These are phyloP conservation scores for Patella caerulea DNA, from an alignment of 2,888 invertebrate species.

Conservation along the genomic window DNA sequence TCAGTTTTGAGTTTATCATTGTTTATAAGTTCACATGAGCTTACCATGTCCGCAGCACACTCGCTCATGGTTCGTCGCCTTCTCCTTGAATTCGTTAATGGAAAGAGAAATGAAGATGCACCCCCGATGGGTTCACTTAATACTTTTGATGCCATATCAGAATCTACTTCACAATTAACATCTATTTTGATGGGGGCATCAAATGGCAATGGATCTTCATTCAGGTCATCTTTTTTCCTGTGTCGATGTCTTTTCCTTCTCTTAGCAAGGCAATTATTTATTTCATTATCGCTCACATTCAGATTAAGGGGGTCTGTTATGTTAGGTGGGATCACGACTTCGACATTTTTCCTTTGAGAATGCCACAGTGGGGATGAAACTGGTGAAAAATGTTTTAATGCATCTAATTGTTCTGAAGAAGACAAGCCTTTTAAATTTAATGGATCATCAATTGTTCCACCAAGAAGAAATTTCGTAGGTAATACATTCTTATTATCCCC, in stretches of 20 bases:
- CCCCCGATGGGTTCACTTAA: not conserved
- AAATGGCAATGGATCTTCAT: conserved; percentile 10
- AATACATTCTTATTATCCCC: conserved; percentile 76
- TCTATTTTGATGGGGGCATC: conserved; percentile 14
- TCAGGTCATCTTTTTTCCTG: conserved; percentile 39
- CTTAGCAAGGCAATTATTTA: conserved; percentile 39
- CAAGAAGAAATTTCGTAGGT: conserved; percentile 92
- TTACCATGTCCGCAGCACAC: conserved; percentile 29
- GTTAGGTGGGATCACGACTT: conserved; percentile 93
- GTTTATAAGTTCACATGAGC: conserved; percentile 38
- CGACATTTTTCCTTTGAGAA: conserved; percentile 83
- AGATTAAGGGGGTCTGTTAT: conserved; percentile 93
- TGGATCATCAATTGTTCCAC: conserved; percentile 96
- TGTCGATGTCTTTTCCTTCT: conserved; percentile 52
- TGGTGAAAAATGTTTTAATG: conserved; percentile 87
- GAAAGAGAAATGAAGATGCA: conserved; percentile 60
- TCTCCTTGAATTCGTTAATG: conserved; percentile 53
- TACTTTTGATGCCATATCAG: conserved; percentile 13
- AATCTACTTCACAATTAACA: conserved; percentile 12
- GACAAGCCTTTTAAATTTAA: conserved; percentile 91
- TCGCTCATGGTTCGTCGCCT: conserved; percentile 57
- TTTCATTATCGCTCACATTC: conserved; percentile 66
- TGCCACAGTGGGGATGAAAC: conserved; percentile 91
- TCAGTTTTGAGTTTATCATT: conserved; percentile 35
- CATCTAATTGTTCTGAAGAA: conserved; percentile 68